Percentiles rank a stretch among this genome's conserved stretches.
These are phyloP conservation scores for Lasioglossum malachurum DNA, from an alignment of 2,888 invertebrate genomes.

Conservation along the genomic window DNA sequence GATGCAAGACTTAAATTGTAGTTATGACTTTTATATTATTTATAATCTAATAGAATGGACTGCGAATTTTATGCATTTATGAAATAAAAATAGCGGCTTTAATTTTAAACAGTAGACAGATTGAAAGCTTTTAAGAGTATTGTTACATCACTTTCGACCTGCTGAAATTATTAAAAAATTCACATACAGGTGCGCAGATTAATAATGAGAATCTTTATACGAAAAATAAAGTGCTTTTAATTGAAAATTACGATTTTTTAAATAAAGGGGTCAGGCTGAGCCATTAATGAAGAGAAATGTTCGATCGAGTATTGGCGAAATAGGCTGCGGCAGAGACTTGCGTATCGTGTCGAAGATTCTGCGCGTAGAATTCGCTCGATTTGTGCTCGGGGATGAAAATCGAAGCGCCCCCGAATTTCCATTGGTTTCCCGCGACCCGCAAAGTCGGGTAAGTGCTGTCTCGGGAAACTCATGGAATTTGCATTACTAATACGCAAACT, in stretches of 20 bases:
- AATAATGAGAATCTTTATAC: background rate
- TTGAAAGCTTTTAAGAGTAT: background rate
- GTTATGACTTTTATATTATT: background rate
- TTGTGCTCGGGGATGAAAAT: constrained; percentile 63
- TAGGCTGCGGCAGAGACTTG: constrained; percentile 10
- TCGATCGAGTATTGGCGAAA: background rate
- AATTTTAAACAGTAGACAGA: background rate
- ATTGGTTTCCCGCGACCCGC: constrained; percentile 53
- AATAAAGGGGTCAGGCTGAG: no score
- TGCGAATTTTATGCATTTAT: background rate
- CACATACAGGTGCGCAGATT: background rate
- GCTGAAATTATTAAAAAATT: background rate
- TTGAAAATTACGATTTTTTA: background rate
- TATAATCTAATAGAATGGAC: background rate
- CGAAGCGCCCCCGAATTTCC: constrained; percentile 67
- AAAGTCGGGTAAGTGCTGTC: constrained; percentile 61
- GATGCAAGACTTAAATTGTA: background rate
- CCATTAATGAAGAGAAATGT: background rate
- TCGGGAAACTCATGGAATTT: constrained; percentile 71
- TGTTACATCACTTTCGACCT: background rate
- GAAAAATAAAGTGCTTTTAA: background rate
- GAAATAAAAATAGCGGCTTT: background rate
- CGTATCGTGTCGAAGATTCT: constrained; percentile 33
- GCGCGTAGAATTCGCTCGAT: constrained; percentile 51
- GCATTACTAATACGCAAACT: constrained; percentile 73